These are phyloP conservation scores for Drosophila seguyi DNA, from an alignment of 1,140 invertebrate species.

Conservation along the genomic window DNA sequence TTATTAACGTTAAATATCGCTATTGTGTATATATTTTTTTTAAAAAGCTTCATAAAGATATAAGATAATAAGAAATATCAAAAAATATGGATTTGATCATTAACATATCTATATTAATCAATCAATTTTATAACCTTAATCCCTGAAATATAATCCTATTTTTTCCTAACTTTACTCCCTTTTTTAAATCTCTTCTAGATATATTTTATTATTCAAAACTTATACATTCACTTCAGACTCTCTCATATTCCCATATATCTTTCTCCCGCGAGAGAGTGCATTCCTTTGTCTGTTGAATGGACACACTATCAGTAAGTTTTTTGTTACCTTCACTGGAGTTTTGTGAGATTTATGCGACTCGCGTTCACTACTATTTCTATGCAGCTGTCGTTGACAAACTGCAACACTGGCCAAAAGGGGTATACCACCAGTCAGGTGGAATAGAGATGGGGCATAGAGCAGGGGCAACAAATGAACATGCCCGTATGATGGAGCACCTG, in stretches of 20 bases:
- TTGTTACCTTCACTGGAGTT: conserved; percentile 16
- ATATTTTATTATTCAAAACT: neutral
- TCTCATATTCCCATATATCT: neutral
- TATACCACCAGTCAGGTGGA: conserved; percentile 1
- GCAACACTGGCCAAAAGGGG: conserved; percentile 38
- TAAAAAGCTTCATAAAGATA: too few relatives aligned
- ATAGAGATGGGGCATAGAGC: too few relatives aligned
- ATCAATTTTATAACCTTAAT: neutral
- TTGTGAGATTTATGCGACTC: conserved; percentile 49
- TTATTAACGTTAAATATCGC: too few relatives aligned
- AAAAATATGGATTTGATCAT: neutral
- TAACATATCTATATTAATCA: neutral
- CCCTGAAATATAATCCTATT: neutral
- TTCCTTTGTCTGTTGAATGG: conserved; percentile 4
- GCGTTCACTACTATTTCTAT: conserved; percentile 38
- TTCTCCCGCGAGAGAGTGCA: neutral
- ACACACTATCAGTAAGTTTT: conserved; percentile 26
- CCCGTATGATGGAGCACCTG: conserved; percentile 62
- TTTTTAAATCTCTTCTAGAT: neutral
- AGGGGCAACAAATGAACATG: conserved; percentile 71
- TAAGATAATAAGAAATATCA: too few relatives aligned
- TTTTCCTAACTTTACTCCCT: too few relatives aligned
- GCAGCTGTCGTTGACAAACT: conserved; percentile 68
- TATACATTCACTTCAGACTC: neutral
- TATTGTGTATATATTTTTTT: too few relatives aligned